Conservation (phyloP, 2,888 invertebrate genomes). For the Megastigmus dorsalis region DNA sequence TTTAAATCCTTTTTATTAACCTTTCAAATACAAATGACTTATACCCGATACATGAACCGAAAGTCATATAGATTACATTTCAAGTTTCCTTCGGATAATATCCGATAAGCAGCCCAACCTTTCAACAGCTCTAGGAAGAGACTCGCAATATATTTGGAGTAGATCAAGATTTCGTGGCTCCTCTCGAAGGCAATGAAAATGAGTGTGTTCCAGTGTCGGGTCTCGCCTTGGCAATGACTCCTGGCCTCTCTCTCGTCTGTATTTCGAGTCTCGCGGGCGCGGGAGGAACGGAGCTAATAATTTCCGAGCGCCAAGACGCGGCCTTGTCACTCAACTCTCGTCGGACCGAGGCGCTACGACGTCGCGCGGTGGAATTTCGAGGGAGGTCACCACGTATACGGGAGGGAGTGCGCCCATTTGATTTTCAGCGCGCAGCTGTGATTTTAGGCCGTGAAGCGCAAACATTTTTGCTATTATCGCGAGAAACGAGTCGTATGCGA, state of each 20-base stretch:
- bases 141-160: no score
- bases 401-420: not conserved
- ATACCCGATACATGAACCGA: no score
- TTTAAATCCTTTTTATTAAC: no score
- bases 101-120: not conserved
- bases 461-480: not conserved
- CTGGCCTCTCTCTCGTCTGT: not conserved
- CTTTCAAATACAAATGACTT: no score
- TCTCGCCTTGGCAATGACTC: slow-evolving; percentile 48
- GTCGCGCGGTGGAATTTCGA: no score
- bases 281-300: slow-evolving; percentile 38
- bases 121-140: no score
- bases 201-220: not conserved
- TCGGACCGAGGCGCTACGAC: not conserved
- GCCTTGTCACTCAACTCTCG: slow-evolving; percentile 33
- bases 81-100: no score
- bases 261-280: slow-evolving; percentile 10
- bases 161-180: no score
- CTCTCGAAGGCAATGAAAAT: slow-evolving; percentile 1
- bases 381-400: no score
- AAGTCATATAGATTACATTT: no score
- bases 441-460: slow-evolving; percentile 11
- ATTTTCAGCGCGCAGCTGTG: not conserved
- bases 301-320: slow-evolving; percentile 20
- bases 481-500: no score